phyloP scores from a whole-genome alignment of 1,140 invertebrate species.

The Macrobrachium rosenbergii region DNA sequence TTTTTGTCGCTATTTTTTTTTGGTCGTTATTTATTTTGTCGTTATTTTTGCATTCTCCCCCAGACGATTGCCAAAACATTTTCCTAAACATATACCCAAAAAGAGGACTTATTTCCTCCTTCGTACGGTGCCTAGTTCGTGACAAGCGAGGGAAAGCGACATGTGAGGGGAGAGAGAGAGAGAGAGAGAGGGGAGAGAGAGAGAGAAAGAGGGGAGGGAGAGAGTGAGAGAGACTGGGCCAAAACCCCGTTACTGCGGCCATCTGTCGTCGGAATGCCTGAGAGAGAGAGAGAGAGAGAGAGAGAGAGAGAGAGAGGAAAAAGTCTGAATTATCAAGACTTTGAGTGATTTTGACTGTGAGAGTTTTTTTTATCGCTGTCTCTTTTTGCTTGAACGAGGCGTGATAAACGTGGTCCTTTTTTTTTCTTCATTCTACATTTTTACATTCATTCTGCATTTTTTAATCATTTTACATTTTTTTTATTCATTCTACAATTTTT shows the following conservation, averaged over 20 bases:
- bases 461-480: neutral
- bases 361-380: neutral
- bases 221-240: neutral
- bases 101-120: conserved; percentile 37
- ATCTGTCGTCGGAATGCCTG: neutral
- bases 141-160: conserved; percentile 52
- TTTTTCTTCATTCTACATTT: neutral
- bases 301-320: conserved; percentile 1
- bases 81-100: neutral
- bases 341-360: neutral
- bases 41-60: too few relatives aligned
- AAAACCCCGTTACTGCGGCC: conserved; percentile 11
- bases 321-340: neutral
- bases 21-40: too few relatives aligned
- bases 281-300: conserved; percentile 25
- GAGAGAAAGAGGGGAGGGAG: neutral
- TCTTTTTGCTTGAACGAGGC: too few relatives aligned
- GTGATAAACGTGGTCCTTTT: neutral
- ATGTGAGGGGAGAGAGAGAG: conserved; percentile 49
- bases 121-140: conserved; percentile 44
- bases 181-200: neutral
- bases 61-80: neutral
- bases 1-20: too few relatives aligned
- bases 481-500: neutral
- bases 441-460: too few relatives aligned